phyloP scores from a whole-genome alignment of 2,797 vertebrate genomes.

The Champsocephalus gunnari region DNA sequence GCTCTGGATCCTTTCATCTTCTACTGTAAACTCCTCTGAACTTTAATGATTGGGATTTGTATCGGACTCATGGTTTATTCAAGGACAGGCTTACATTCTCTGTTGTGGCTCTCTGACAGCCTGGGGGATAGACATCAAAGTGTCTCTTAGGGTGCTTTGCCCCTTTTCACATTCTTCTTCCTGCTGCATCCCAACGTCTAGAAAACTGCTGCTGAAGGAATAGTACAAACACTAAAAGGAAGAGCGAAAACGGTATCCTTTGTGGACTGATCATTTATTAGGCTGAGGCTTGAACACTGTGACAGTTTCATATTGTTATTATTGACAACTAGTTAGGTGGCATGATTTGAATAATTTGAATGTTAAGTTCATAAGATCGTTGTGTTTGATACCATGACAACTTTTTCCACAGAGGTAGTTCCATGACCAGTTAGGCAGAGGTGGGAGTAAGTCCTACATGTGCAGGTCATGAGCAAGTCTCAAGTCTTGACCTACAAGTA shows the following conservation, averaged over 20 bases:
- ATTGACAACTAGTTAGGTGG: too few species aligned
- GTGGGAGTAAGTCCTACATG: too few species aligned
- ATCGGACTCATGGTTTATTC: conserved; percentile 63
- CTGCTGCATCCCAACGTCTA: conserved; percentile 36
- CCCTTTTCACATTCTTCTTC: conserved; percentile 39
- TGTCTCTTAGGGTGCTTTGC: conserved; percentile 61
- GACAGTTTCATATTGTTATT: neutral
- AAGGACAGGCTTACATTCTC: conserved; percentile 62
- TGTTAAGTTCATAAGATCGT: neutral
- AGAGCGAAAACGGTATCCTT: neutral
- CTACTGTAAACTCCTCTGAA: conserved; percentile 53
- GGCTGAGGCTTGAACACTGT: neutral
- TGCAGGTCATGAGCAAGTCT: too few species aligned
- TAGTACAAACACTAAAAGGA: neutral
- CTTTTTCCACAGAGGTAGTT: too few species aligned
- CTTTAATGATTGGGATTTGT: conserved; percentile 69
- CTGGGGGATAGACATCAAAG: conserved; percentile 72
- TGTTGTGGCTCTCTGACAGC: conserved; percentile 66
- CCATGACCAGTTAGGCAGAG: too few species aligned
- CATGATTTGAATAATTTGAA: neutral
- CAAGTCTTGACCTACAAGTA: too few species aligned
- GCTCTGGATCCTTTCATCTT: conserved; percentile 20
- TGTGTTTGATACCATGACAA: too few species aligned
- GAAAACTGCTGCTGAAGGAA: conserved; percentile 18
- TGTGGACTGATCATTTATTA: neutral